Evolutionary conservation across 2,797 vertebrate species (phyloP).

Genomic region (Salmo trutta): DNA sequence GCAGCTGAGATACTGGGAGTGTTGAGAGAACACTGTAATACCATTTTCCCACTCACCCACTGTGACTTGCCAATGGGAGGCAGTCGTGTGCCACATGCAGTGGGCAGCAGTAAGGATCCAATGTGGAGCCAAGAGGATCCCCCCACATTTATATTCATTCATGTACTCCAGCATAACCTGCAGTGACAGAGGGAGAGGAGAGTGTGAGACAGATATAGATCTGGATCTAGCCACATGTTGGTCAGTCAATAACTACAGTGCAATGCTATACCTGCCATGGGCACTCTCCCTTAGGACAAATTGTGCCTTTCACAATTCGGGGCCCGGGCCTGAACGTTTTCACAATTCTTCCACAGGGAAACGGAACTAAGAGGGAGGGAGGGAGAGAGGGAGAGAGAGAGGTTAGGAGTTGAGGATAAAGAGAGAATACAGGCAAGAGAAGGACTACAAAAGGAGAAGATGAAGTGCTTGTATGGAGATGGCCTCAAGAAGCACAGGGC

Average conservation of each 20-base stretch:
- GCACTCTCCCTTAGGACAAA: constrained; percentile 87
- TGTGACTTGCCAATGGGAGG: constrained; percentile 46
- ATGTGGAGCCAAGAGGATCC: constrained; percentile 73
- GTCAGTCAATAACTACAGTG: neutral
- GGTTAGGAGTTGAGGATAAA: neutral
- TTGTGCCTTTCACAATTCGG: constrained; percentile 83
- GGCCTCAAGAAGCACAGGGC: neutral
- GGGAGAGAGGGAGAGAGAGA: too few relatives aligned
- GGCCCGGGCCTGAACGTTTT: constrained; percentile 57
- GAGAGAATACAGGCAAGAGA: neutral
- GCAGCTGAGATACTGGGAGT: neutral
- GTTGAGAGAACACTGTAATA: too few relatives aligned
- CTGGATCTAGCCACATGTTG: neutral
- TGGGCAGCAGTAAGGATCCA: constrained; percentile 94
- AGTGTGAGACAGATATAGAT: neutral
- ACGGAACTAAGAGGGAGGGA: constrained; percentile 64
- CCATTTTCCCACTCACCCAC: constrained; percentile 73
- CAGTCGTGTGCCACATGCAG: constrained; percentile 69
- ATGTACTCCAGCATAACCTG: constrained; percentile 79
- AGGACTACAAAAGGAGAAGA: neutral
- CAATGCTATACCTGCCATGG: constrained; percentile 87
- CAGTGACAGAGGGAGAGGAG: constrained; percentile 5
- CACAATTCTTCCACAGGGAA: constrained; percentile 81
- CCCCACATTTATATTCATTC: constrained; percentile 74
- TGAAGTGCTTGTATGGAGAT: neutral